Base-by-base conservation (phyloP, 92 coral and sea anemone species). In the Actinernus sp. region DNA sequence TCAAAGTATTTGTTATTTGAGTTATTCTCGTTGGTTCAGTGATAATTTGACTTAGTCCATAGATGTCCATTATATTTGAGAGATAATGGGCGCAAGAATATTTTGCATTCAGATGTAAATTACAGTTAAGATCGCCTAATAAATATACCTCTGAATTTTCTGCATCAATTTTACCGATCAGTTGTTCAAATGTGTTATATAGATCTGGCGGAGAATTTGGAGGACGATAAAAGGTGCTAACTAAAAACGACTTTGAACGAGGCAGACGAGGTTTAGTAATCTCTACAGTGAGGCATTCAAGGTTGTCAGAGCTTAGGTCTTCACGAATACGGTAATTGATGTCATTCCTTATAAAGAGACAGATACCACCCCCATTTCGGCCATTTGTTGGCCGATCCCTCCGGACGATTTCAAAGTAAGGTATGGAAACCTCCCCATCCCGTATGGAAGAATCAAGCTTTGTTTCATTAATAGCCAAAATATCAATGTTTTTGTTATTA, bases 91-190 rank as follows among this genome's bases (percentile, higher is more conserved):
- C 31, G 59, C 65, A 49, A 74, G 20, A 28, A 40, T 54, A 31
- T 29, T 29, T 55, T 5, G 4, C 31, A 31, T 50, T 49, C 12
- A 58, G 36, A 13, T 3, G 17, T 8, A 75, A 29, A 53, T 78
- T 39, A 49, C 76, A 84, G 56, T 84, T 84, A 49, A 70, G 44
- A 61, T 70, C 81, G 21, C 82, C 86, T 49, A 85, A 56, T 34
- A 71, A 58, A 65, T 58, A 79, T 3, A 78, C 23, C 33, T 85
- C 64, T 55, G 21, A 24, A 18, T 79, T 73, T 61, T 72, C 79
- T 21, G 87, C 73, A 73, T n/a, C n/a, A n/a, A n/a, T n/a, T n/a
- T n/a, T n/a, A n/a, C n/a, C n/a, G n/a, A n/a, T n/a, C n/a, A n/a
- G 30, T 21, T 52, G 13, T 50, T 63, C 76, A 79, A 85, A 48